phyloP scores from a whole-genome alignment of 2,113 vertebrate genomes.

The Lipophrys pholis region DNA sequence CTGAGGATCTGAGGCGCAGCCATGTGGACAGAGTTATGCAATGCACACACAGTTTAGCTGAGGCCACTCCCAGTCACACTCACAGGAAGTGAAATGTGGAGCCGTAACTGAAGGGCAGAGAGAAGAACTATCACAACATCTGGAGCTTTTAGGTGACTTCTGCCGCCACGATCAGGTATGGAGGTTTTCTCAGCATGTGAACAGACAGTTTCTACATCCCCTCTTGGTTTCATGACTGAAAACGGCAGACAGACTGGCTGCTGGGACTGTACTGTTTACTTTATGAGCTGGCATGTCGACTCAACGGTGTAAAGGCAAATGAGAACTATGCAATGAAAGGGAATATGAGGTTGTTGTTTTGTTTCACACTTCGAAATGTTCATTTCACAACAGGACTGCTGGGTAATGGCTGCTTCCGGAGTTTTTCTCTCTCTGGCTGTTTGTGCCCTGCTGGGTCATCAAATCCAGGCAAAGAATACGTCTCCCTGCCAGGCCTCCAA shows the following conservation, averaged over 20 bases:
- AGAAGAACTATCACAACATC: not conserved
- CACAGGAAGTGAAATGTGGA: conserved; percentile 31
- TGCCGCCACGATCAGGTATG: conserved; percentile 45
- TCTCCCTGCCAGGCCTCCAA: conserved; percentile 75
- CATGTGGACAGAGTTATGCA: conserved; percentile 17
- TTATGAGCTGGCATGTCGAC: not conserved
- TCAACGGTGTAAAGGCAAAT: not conserved
- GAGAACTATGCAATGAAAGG: too few relatives aligned
- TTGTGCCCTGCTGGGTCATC: conserved; percentile 45
- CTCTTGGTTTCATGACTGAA: not conserved
- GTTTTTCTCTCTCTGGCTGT: conserved; percentile 30
- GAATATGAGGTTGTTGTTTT: too few relatives aligned
- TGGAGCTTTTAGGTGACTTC: not conserved
- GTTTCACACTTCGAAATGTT: too few relatives aligned
- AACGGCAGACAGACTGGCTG: not conserved
- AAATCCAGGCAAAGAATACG: conserved; percentile 37
- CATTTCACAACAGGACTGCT: conserved; percentile 12
- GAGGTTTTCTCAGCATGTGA: not conserved
- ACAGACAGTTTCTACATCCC: not conserved
- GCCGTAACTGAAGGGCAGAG: not conserved
- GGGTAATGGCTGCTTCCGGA: conserved; percentile 50
- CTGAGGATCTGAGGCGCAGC: not conserved
- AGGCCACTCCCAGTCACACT: conserved; percentile 6
- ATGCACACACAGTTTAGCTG: not conserved
- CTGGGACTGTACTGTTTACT: conserved; percentile 3